A percentile compares a stretch with the other conserved stretches of the same genome.
These are phyloP conservation scores for Paracanthobrama guichenoti DNA, from an alignment of 2,113 vertebrate species.

Conservation along the genomic window DNA sequence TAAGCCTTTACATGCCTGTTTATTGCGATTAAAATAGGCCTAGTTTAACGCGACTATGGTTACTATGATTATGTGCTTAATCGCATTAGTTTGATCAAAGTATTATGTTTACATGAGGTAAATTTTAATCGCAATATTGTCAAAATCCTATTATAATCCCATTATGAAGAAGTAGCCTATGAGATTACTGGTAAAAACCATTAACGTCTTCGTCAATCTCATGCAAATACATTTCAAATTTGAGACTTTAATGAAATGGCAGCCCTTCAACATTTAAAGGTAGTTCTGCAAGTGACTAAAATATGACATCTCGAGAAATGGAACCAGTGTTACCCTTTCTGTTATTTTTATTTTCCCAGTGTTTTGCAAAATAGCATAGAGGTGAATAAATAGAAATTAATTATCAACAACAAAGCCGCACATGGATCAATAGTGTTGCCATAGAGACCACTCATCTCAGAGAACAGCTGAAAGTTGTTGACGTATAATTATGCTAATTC, in stretches of 20 bases:
- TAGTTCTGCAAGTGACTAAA: neutral
- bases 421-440: constrained; percentile 18
- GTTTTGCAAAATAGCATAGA: neutral
- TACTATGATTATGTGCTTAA: too few relatives aligned
- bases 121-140: too few relatives aligned
- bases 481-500: constrained; percentile 15
- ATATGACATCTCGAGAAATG: too few relatives aligned
- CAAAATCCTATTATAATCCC: too few relatives aligned
- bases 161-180: too few relatives aligned
- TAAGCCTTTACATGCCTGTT: too few relatives aligned
- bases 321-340: neutral
- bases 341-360: neutral
- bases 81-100: too few relatives aligned
- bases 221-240: neutral
- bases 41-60: too few relatives aligned
- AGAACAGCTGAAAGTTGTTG: neutral
- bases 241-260: neutral
- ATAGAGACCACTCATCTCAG: constrained; percentile 17
- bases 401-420: constrained; percentile 13
- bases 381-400: constrained; percentile 16
- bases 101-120: too few relatives aligned
- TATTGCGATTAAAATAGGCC: too few relatives aligned
- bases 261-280: neutral
- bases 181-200: too few relatives aligned
- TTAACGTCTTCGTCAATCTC: neutral